Evolutionary conservation across 2,797 vertebrate species (phyloP).

Genomic region (Xyrichtys novacula): DNA sequence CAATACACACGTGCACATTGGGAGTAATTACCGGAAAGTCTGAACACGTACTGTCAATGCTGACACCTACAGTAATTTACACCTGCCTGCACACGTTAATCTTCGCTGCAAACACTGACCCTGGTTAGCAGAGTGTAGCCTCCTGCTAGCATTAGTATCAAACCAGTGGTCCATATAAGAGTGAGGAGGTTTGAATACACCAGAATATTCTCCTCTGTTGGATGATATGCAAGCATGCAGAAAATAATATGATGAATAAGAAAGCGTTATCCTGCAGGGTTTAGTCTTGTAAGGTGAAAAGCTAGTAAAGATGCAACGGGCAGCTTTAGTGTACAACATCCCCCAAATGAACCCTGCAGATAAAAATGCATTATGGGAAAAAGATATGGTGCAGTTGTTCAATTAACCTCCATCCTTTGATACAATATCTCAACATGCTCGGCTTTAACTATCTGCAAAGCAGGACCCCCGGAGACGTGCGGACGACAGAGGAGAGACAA

Average conservation of each 20-base stretch:
- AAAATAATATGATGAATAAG: conserved; percentile 33
- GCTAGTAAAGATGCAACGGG: conserved; percentile 33
- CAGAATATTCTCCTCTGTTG: conserved; percentile 10
- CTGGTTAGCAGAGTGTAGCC: conserved; percentile 29
- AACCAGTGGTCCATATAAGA: conserved; percentile 3
- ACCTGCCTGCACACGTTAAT: conserved; percentile 25
- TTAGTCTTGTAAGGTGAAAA: conserved; percentile 6
- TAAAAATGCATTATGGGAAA: conserved; percentile 62
- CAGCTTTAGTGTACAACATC: conserved; percentile 30
- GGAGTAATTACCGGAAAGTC: conserved; percentile 43
- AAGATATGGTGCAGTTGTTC: conserved; percentile 67
- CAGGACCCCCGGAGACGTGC: conserved; percentile 26
- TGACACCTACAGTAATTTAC: conserved; percentile 36
- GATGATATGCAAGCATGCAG: conserved; percentile 2
- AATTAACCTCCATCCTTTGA: conserved; percentile 58
- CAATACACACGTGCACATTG: conserved; percentile 28
- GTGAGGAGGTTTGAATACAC: conserved; percentile 35
- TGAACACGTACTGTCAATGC: conserved; percentile 19
- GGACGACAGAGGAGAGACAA: conserved; percentile 21
- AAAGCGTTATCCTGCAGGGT: conserved; percentile 1
- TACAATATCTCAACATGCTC: conserved; percentile 32
- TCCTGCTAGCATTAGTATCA: conserved; percentile 9
- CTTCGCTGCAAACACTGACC: conserved; percentile 2
- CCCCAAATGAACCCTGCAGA: conserved; percentile 59
- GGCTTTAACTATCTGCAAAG: conserved; percentile 32